Base-by-base conservation (phyloP, 1,140 invertebrate species). In the Ylistrum balloti region DNA sequence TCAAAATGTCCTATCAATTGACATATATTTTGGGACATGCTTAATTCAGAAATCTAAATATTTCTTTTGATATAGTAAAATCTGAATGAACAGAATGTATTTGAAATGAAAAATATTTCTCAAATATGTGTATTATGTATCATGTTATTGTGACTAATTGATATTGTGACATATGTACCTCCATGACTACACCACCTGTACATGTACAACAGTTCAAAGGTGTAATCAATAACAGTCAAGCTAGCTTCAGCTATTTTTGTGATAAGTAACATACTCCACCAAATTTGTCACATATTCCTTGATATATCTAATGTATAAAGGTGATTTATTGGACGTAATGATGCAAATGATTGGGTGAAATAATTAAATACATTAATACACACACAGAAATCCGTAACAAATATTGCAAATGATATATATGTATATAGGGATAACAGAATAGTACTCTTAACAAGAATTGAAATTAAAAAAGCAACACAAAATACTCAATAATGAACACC, bases 341-440 rank as follows among this genome's bases (percentile, higher is more conserved):
- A 74, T 74, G 56, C 28, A 9, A 28, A 74, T 56, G 56, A 74
- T 28, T 74, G 22, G n/a, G 28, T 74, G n/a, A 45, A 45, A 45
- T 45, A 45, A 28, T n/a, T 74, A 28, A 28, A 28, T 74, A 74
- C 56, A 74, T 74, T 28, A 74, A 28, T 56, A 56, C 56, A 28
- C 56, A 74, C 56, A 74, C 56, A 74, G 22, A 74, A 28, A n/a
- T 28, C 56, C 11, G 22, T 74, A 74, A 74, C 56, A 74, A 74
- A 74, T 74, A 74, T 74, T 74, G 56, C 56, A 74, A 74, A 74
- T 74, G n/a, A 74, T 74, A 74, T 74, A 74, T 74, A 74, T 74
- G 56, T 74, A 74, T 74, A 28, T n/a, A 74, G 2, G 56, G n/a
- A 74, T 28, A 74, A 74, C 56, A 74, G n/a, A n/a, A n/a, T 74